Conservation (phyloP, 2,113 vertebrate genomes). For the Hemibagrus wyckioides region DNA sequence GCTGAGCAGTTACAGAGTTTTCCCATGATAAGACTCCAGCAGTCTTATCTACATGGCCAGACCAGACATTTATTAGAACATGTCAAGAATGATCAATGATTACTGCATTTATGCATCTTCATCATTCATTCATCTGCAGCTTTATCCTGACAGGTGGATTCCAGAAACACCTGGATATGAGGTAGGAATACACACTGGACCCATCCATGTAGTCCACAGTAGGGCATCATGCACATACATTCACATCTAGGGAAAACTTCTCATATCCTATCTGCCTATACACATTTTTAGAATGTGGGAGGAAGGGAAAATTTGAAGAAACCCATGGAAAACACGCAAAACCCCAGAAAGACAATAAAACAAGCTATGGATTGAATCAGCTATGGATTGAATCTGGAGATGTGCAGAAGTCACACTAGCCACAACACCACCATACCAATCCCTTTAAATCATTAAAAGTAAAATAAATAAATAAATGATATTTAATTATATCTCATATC, state of each 20-base stretch:
- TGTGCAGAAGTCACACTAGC: background rate
- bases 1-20: slow-evolving; percentile 10
- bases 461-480: no score
- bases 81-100: background rate
- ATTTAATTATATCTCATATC: background rate
- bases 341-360: background rate
- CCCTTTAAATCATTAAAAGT: background rate
- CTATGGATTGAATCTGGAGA: background rate
- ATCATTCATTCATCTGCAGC: no score
- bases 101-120: background rate
- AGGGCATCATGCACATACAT: background rate
- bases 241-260: background rate
- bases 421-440: background rate
- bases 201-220: no score
- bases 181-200: background rate
- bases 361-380: background rate
- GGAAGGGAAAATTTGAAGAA: background rate
- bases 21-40: slow-evolving; percentile 6
- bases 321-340: background rate
- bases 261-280: background rate
- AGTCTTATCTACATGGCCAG: background rate
- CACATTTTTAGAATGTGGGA: background rate
- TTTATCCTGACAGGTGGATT: background rate
- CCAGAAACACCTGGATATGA: background rate
- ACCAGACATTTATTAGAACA: background rate